Percentiles rank a stretch among this genome's conserved stretches.
Conservation (phyloP, 2,113 vertebrate species). For the Scytalopus superciliaris region DNA sequence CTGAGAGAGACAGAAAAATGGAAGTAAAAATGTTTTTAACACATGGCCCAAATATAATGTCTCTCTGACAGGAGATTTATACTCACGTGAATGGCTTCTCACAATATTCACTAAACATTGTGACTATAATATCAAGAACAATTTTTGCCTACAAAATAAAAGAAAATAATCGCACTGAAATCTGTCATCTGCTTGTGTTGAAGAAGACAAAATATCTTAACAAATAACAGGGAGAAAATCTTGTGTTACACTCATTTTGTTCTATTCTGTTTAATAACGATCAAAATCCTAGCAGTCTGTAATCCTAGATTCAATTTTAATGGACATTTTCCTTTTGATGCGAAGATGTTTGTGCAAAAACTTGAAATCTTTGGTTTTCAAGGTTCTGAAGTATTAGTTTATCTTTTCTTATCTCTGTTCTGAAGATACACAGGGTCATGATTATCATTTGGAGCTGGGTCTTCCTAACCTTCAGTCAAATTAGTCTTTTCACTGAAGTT, state of each 20-base stretch:
- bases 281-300: not conserved
- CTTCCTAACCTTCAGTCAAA: not conserved
- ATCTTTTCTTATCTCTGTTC: not conserved
- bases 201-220: not conserved
- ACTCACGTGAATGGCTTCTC: constrained; percentile 92
- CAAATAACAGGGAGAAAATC: not conserved
- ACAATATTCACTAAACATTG: constrained; percentile 97
- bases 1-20: constrained; percentile 64
- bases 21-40: not conserved
- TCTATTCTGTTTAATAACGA: not conserved
- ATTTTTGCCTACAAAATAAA: constrained; percentile 87
- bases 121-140: constrained; percentile 92
- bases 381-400: not conserved
- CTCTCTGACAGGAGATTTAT: not conserved
- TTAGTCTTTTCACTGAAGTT: not conserved
- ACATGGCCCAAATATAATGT: not conserved
- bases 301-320: not conserved
- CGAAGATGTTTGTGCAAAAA: not conserved
- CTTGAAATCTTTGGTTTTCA: not conserved
- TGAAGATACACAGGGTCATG: not conserved
- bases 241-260: not conserved
- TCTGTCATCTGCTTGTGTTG: not conserved
- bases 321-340: not conserved
- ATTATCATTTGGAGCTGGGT: not conserved
- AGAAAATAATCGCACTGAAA: constrained; percentile 15